Conservation (phyloP, 2,888 invertebrate genomes). For the Pristionchus mayeri region DNA sequence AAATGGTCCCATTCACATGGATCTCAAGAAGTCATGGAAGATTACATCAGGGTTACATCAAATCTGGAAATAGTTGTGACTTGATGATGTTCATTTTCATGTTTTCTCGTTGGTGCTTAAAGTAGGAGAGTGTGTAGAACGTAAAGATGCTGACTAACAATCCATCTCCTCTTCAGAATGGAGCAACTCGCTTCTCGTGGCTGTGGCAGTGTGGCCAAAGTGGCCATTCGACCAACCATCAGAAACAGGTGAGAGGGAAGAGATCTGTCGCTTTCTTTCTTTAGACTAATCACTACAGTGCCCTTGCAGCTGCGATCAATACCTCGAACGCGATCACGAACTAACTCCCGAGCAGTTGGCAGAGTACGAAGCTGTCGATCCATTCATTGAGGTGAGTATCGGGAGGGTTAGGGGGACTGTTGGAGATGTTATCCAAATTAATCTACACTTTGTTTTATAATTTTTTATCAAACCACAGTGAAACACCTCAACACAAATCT, state of each 20-base stretch:
- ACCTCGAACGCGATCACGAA: conserved; percentile 85
- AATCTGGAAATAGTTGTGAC: no score
- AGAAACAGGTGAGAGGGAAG: conserved; percentile 20
- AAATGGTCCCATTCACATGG: no score
- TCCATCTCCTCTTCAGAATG: no score
- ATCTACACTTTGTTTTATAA: neutral
- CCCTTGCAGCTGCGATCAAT: conserved; percentile 86
- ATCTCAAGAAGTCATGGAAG: no score
- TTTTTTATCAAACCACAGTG: no score
- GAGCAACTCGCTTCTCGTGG: conserved; percentile 81
- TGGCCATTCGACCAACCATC: conserved; percentile 43
- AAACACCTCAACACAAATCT: no score
- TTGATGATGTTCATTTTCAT: no score
- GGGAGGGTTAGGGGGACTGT: neutral
- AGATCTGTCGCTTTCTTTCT: no score
- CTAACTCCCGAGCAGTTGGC: conserved; percentile 86
- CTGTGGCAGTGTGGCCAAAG: conserved; percentile 35
- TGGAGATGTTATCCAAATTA: neutral
- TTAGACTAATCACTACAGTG: neutral
- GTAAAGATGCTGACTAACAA: no score
- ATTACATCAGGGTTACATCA: no score
- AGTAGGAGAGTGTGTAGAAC: no score
- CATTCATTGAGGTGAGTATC: conserved; percentile 82
- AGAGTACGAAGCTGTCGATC: conserved; percentile 89
- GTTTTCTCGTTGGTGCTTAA: no score